Evolutionary conservation across 2,113 vertebrate species (phyloP).

Genomic region (Myotis yumanensis): DNA sequence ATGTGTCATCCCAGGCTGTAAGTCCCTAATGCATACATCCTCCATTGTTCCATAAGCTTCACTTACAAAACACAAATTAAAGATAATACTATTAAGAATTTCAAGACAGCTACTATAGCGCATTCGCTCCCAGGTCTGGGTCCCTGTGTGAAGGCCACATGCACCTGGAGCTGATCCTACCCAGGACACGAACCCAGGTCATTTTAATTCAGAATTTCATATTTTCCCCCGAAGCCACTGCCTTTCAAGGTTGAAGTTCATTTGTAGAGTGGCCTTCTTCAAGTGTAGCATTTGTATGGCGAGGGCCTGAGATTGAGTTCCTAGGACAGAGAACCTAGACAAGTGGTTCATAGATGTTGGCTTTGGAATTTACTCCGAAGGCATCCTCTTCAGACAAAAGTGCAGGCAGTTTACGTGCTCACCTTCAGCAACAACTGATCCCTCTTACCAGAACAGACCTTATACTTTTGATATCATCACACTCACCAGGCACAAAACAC

Average conservation of each 20-base stretch:
- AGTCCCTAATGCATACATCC: rapidly evolving
- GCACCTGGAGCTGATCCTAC: neutral
- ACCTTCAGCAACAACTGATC: neutral
- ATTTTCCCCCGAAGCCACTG: neutral
- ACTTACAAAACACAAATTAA: neutral
- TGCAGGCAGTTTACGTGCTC: neutral
- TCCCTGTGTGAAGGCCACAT: neutral
- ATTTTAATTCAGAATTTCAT: neutral
- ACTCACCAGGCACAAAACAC: neutral
- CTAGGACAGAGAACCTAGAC: neutral
- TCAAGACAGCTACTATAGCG: neutral
- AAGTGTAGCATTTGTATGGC: neutral
- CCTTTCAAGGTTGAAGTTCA: neutral
- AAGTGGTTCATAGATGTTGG: neutral
- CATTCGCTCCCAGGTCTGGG: neutral
- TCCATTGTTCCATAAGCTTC: neutral
- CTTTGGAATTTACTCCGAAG: neutral
- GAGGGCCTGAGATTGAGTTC: neutral
- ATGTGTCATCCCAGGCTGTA: neutral
- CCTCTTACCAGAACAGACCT: neutral
- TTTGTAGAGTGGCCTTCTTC: neutral
- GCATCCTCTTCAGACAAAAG: neutral
- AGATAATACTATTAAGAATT: neutral
- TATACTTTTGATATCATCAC: neutral
- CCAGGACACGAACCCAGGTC: neutral